Base-by-base conservation (phyloP, 2,888 invertebrate species). In the Drosophila mettleri region DNA sequence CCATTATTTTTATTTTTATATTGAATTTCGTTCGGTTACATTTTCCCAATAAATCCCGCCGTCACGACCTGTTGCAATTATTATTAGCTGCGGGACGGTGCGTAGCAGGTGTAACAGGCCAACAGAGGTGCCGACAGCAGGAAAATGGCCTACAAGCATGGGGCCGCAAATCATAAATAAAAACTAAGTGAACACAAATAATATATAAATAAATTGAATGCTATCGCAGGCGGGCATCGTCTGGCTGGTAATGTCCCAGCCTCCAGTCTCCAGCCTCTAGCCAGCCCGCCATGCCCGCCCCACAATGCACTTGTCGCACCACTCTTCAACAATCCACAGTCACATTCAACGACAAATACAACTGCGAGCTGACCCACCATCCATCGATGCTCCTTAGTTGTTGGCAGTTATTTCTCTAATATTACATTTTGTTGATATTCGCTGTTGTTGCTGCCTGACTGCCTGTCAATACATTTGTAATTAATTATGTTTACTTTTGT, bases 1-100 rank as follows among this genome's bases (percentile, higher is more conserved):
- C 9, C 10, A 16, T 8, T 22, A 14, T n/a, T 33, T 8, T 20
- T 18, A 16, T 27, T 27, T 5, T 16, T 34, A 41, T 20, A 34
- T 45, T 24, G 27, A 7, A 49, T 29, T 61, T 63, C 24, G n/a
- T 43, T 58, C 22, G 43, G 34, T 27, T 33, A 34, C 16, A 27
- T 36, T 64, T 65, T 64, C 20, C 57, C 46, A 38, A 18, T 10
- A 24, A 55, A 53, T 33, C 45, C 41, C 31, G 51, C 52, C 52
- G 33, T 27, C 24, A 16, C 64, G 83, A 80, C 80, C 62, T 5
- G 80, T 83, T 74, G 74, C 49, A 80, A 68, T 77, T 74, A 80
- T 59, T 59, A 29, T 24, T 16, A 29, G 29, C 29, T 38, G 38
- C 58, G 9, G 38, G 51, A 51, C 51, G n/a, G 16, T 58, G 58